Conservation (phyloP, 2,113 vertebrate species). For the Scophthalmus maximus region DNA sequence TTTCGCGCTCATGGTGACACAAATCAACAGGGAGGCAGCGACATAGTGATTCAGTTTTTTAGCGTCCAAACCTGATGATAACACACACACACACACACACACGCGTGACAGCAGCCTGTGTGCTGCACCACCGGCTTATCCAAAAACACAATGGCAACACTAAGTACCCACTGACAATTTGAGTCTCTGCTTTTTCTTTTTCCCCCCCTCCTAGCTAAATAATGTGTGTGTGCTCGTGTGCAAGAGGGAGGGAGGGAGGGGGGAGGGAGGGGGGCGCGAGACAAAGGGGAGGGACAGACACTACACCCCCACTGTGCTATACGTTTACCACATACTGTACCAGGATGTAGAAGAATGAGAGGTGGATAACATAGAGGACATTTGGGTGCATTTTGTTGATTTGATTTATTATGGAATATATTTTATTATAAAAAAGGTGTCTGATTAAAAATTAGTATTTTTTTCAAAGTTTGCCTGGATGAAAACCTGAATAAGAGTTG, state of each 20-base stretch:
- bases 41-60: constrained; percentile 1
- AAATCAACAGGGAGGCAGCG: constrained; percentile 24
- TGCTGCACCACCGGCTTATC: constrained; percentile 17
- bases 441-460: background rate
- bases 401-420: too few relatives aligned
- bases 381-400: too few relatives aligned
- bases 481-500: background rate
- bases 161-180: constrained; percentile 2
- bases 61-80: too few relatives aligned
- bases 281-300: constrained; percentile 28
- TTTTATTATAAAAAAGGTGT: too few relatives aligned
- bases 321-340: constrained; percentile 34
- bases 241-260: background rate
- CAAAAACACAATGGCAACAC: constrained; percentile 27
- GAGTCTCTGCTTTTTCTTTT: background rate
- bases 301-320: constrained; percentile 52
- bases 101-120: too few relatives aligned
- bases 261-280: background rate
- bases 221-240: background rate
- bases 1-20: constrained; percentile 64
- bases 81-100: too few relatives aligned
- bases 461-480: background rate
- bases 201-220: too few relatives aligned
- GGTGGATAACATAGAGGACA: too few relatives aligned
- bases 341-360: too few relatives aligned